A percentile compares a stretch with the other conserved stretches of the same genome.
Evolutionary conservation across 37 sponge, comb jelly and placozoan species (phyloP).

Genomic region (Ephydatia muelleri): DNA sequence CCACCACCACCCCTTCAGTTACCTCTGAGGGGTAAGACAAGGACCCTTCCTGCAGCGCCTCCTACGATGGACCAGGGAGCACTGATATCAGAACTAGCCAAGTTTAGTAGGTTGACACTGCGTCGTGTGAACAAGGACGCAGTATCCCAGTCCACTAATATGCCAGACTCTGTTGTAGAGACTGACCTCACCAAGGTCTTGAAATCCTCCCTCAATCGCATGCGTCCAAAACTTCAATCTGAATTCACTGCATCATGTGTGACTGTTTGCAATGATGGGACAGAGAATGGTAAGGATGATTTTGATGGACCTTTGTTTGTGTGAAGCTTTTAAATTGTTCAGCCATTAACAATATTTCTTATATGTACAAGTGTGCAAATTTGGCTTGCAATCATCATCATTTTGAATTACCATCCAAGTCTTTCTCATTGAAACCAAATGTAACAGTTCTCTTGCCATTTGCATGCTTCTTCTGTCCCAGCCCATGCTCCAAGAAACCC

Average conservation of each 20-base stretch:
- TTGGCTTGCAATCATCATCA: not conserved
- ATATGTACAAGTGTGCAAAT: not conserved
- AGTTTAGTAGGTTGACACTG: conserved; percentile 23
- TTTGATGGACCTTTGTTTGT: conserved; percentile 33
- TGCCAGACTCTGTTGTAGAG: not conserved
- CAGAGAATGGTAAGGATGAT: conserved; percentile 13
- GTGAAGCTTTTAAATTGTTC: not conserved
- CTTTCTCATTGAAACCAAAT: not conserved
- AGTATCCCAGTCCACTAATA: conserved; percentile 1
- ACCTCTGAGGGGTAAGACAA: not conserved
- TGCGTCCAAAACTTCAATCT: conserved; percentile 7
- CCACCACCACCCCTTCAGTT: conserved; percentile 5
- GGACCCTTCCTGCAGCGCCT: conserved; percentile 27
- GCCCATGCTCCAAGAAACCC: conserved; percentile 25
- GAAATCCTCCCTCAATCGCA: conserved; percentile 13
- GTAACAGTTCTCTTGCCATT: not conserved
- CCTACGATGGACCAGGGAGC: not conserved
- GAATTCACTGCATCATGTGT: not conserved
- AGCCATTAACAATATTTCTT: not conserved
- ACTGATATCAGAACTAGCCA: conserved; percentile 33
- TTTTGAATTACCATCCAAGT: not conserved
- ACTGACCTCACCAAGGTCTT: conserved; percentile 8
- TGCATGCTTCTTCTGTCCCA: not conserved
- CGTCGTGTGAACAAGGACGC: conserved; percentile 23
- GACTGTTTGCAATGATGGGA: conserved; percentile 21